Evolutionary conservation across 1,140 invertebrate genomes (phyloP).

Genomic region (Sycophila sp.): DNA sequence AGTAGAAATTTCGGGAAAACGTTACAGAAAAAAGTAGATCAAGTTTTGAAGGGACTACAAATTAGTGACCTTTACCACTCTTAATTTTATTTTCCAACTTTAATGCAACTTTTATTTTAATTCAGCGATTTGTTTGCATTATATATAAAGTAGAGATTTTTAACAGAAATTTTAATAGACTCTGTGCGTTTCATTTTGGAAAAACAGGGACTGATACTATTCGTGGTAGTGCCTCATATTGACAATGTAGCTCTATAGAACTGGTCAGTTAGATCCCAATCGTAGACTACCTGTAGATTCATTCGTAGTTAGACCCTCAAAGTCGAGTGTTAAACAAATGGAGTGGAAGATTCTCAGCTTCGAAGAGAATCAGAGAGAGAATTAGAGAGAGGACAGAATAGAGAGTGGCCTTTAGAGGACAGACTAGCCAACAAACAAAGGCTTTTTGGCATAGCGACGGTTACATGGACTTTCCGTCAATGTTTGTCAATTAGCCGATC

Average conservation of each 20-base stretch:
- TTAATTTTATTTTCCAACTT: no score
- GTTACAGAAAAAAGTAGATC: no score
- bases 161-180: no score
- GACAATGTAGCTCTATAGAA: background rate
- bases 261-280: background rate
- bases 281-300: constrained; percentile 23
- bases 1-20: background rate
- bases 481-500: constrained; percentile 41
- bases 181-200: background rate
- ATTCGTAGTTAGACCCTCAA: background rate
- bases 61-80: no score
- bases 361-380: background rate
- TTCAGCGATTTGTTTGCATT: no score
- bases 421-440: constrained; percentile 36
- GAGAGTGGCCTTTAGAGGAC: background rate
- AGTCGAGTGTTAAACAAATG: constrained; percentile 25
- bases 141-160: no score
- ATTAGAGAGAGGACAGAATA: background rate
- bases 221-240: background rate
- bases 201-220: background rate
- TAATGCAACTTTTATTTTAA: no score
- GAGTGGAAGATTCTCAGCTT: constrained; percentile 11
- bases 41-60: no score
- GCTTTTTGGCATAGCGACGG: background rate
- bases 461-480: constrained; percentile 26